Evolutionary conservation across 2,113 vertebrate species (phyloP).

Genomic region (Gobio gobio): DNA sequence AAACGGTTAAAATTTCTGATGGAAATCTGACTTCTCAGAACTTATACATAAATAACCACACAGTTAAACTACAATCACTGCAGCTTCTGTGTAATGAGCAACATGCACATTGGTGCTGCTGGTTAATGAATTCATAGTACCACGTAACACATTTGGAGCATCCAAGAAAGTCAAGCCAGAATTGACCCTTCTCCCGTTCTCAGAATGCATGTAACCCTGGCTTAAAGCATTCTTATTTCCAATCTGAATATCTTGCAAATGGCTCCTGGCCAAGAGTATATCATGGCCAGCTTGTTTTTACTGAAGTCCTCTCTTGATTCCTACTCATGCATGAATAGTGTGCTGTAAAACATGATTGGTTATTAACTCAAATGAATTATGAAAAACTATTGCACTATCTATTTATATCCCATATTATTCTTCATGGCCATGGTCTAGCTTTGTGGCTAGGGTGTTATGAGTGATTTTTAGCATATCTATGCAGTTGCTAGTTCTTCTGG

Average conservation of each 20-base stretch:
- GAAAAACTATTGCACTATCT: not conserved
- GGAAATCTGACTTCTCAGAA: slow-evolving; percentile 26
- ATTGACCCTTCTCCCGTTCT: not conserved
- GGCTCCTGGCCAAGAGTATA: not conserved
- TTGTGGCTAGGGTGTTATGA: no score
- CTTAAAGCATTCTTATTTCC: not conserved
- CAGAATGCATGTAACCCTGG: not conserved
- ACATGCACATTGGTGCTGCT: slow-evolving; percentile 7
- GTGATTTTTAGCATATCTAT: not conserved
- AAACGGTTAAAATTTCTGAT: not conserved
- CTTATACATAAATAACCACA: slow-evolving; percentile 24
- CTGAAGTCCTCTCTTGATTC: not conserved
- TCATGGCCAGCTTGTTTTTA: not conserved
- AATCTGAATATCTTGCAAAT: slow-evolving; percentile 12
- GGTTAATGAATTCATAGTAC: slow-evolving; percentile 36
- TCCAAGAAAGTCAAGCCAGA: slow-evolving; percentile 14
- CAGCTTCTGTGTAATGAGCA: slow-evolving; percentile 17
- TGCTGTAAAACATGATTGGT: slow-evolving; percentile 10
- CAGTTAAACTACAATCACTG: slow-evolving; percentile 9
- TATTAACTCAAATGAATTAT: not conserved
- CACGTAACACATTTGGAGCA: slow-evolving; percentile 15
- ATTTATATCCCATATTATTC: not conserved
- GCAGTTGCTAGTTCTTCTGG: no score
- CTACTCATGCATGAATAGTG: not conserved
- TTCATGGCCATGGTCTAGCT: not conserved